A percentile compares a stretch with the other conserved stretches of the same genome.
phyloP scores from a whole-genome alignment of 2,113 vertebrate species.

The Irena cyanogastra region DNA sequence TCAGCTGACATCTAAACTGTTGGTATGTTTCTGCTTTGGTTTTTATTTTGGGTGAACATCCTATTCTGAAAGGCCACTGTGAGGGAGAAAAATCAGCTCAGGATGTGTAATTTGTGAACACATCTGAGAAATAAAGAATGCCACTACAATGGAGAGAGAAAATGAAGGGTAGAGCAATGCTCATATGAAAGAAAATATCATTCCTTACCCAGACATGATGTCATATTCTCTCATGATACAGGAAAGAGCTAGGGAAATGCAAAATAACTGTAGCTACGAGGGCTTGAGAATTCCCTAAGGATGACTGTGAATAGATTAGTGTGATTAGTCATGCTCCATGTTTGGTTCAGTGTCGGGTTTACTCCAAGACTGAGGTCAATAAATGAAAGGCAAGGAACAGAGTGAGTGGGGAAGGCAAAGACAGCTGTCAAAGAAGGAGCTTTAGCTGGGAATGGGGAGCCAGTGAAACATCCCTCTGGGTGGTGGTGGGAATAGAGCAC shows the following conservation, averaged over 20 bases:
- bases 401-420: background rate
- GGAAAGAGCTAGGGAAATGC: background rate
- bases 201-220: background rate
- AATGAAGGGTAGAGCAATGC: background rate
- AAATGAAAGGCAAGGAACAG: background rate
- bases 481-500: background rate
- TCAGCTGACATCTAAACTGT: background rate
- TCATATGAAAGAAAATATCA: background rate
- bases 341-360: background rate
- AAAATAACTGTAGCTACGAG: background rate
- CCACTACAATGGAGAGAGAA: background rate
- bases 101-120: background rate
- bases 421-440: background rate
- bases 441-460: background rate
- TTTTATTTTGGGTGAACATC: background rate
- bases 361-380: background rate
- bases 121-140: background rate
- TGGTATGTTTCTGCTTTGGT: background rate
- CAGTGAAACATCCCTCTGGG: background rate
- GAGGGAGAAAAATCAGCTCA: background rate
- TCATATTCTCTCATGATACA: background rate
- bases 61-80: background rate
- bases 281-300: background rate
- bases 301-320: background rate
- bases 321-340: background rate